Evolutionary conservation across 1,140 invertebrate species (phyloP), one percentile per base, ranked within the genome.

Genomic region (Drosophila micromelanica): DNA sequence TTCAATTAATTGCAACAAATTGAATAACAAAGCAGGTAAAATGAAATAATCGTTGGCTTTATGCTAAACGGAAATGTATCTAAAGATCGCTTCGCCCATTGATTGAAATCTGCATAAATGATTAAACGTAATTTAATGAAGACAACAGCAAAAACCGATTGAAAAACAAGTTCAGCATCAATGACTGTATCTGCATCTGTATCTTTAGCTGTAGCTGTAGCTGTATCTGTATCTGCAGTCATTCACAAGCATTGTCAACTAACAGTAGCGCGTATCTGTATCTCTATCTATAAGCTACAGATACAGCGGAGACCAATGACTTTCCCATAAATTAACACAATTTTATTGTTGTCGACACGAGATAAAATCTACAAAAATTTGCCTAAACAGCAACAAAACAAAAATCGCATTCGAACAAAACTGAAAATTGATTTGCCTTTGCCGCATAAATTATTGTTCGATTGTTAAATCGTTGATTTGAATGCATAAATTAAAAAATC

Each of bases 251-350:
- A 35, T 52, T 46, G 56, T 59, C 56, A 45, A 46, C 27, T 40
- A 49, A 32, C 43, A 67, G 54, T 67, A 42, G 54, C 54, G 43
- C 37, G 46, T 60, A 49, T 69, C 57, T 55, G 27, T 32, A 37
- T 27, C 65, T 64, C 52, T 73, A 57, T 68, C 52, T 73, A 49
- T 32, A 17, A 42, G 67, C 43, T 52, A 71, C 69, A 54, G 76
- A 78, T 72, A 20, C 37, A 52, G 48, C 35, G 54, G 32, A 20
- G 48, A 59, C 59, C 60, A 68, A 60, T 73, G 54, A 73, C 76
- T 86, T 82, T 86, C 84, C 79, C 78, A 86, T 86, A 86, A 86
- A 86, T 86, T 82, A 86, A 86, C 78, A 86, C 75, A 86, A 86
- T 86, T 86, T 86, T 87, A 86, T 87, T 87, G 80, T 84, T 87